Conservation (phyloP, 2,888 invertebrate genomes). For the Diabrotica balteata region DNA sequence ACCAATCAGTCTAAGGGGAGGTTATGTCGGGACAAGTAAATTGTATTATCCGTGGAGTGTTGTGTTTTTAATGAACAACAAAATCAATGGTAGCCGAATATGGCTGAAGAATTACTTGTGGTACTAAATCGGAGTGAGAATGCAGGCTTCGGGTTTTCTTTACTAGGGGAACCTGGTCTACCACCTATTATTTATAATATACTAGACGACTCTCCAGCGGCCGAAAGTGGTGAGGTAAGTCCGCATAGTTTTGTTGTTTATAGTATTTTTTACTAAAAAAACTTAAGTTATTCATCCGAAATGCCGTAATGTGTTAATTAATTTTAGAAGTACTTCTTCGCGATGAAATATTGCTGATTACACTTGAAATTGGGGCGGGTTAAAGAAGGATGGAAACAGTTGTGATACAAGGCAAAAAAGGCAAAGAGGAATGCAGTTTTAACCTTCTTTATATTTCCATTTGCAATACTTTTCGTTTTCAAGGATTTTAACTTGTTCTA, state of each 20-base stretch:
- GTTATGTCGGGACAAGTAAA: constrained; percentile 55
- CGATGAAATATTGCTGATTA: constrained; percentile 3
- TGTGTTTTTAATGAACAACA: constrained; percentile 29
- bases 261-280: background rate
- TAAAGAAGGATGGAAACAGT: constrained; percentile 33
- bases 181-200: constrained; percentile 94
- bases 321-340: background rate
- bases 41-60: constrained; percentile 34
- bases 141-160: constrained; percentile 89
- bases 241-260: constrained; percentile 8
- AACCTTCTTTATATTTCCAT: constrained; percentile 37
- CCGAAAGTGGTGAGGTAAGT: constrained; percentile 86
- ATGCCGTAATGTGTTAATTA: constrained; percentile 4
- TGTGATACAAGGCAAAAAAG: constrained; percentile 40
- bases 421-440: constrained; percentile 46
- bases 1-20: constrained; percentile 54
- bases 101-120: constrained; percentile 91
- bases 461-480: constrained; percentile 25
- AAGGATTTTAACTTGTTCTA: constrained; percentile 24
- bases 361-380: constrained; percentile 23
- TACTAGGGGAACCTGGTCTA: constrained; percentile 88
- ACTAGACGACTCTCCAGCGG: constrained; percentile 91
- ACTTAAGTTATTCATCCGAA: constrained; percentile 1
- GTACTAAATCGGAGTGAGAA: constrained; percentile 86
- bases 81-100: constrained; percentile 62